Evolutionary conservation across 2,888 invertebrate species (phyloP).

Genomic region (Acanthosepion lycidas): DNA sequence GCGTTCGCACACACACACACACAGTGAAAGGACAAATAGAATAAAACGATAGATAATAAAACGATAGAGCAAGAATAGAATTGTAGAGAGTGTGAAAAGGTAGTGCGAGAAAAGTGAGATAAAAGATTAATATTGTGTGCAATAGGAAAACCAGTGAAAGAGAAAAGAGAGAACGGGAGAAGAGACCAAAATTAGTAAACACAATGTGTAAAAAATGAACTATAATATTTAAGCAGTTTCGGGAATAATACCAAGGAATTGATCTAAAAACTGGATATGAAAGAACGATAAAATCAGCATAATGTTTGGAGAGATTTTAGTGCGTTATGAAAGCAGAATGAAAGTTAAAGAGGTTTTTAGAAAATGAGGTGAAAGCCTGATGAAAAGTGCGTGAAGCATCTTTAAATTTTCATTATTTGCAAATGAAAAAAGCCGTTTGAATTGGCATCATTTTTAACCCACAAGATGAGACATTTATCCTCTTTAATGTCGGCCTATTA

Average conservation of each 20-base stretch:
- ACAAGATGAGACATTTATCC: slow-evolving; percentile 22
- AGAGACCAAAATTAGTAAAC: background rate
- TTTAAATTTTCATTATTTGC: slow-evolving; percentile 8
- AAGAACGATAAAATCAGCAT: background rate
- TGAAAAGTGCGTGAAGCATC: slow-evolving; percentile 18
- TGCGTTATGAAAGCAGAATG: background rate
- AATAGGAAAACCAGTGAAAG: background rate
- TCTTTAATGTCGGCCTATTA: slow-evolving; percentile 33
- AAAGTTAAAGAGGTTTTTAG: background rate
- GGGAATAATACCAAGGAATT: background rate
- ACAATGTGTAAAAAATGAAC: background rate
- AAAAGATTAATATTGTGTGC: background rate
- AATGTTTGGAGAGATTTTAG: background rate
- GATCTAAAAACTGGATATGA: background rate
- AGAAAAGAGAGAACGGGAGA: background rate
- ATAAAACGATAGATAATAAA: too few species aligned
- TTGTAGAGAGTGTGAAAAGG: too few species aligned
- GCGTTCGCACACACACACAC: too few species aligned
- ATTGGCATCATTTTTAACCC: slow-evolving; percentile 9
- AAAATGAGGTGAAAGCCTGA: background rate
- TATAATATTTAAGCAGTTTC: background rate
- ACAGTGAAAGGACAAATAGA: too few species aligned
- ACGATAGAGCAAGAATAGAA: background rate
- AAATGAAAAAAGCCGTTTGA: slow-evolving; percentile 20
- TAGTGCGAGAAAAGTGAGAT: background rate